A percentile compares a stretch with the other conserved stretches of the same genome.
Evolutionary conservation across 2,797 vertebrate species (phyloP).

Genomic region (Muraenolepis orangiensis): DNA sequence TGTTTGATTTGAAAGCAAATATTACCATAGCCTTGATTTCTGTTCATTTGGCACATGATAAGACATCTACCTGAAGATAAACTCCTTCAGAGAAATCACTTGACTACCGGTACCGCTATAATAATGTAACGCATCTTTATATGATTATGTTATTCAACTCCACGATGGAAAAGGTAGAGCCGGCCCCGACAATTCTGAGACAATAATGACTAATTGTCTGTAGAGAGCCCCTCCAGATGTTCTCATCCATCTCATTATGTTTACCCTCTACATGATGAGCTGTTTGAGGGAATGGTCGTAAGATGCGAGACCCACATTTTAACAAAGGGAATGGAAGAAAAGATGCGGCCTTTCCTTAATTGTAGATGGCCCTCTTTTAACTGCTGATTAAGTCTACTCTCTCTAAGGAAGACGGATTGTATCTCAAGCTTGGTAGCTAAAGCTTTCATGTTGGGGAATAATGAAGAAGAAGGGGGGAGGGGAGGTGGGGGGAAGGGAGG

Average conservation of each 20-base stretch:
- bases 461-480: background rate
- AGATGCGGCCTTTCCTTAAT: no score
- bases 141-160: no score
- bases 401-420: background rate
- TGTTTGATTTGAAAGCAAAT: no score
- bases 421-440: background rate
- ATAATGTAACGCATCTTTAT: background rate
- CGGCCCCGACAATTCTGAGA: background rate
- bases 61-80: background rate
- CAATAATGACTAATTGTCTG: background rate
- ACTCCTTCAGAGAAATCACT: background rate
- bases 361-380: no score
- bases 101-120: background rate
- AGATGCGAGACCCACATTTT: no score
- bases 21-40: background rate
- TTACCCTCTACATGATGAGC: background rate
- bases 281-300: no score
- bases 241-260: background rate
- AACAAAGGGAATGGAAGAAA: no score
- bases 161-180: no score
- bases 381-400: background rate
- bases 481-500: background rate
- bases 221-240: background rate
- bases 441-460: background rate
- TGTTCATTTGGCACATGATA: background rate